A percentile compares a stretch with the other conserved stretches of the same genome.
phyloP scores from a whole-genome alignment of 2,888 invertebrate genomes.

The Anorthoa munda region DNA sequence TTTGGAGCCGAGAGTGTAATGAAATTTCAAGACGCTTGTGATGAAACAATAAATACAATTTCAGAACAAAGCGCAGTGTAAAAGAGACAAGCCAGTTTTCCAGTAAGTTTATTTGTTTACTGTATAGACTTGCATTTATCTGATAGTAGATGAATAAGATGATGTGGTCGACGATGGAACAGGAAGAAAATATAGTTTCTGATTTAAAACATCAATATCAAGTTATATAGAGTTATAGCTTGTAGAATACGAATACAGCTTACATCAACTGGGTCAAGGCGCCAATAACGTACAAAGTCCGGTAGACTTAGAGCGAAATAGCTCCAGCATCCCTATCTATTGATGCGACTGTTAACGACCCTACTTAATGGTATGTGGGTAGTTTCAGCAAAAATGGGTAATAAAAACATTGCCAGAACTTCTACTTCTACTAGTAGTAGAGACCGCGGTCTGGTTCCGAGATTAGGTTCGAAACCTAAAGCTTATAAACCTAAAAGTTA shows the following conservation, averaged over 20 bases:
- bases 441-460: neutral
- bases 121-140: no score
- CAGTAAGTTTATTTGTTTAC: neutral
- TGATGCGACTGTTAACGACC: constrained; percentile 34
- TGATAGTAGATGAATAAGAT: no score
- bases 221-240: constrained; percentile 18
- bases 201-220: neutral
- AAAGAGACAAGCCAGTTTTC: neutral
- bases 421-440: neutral
- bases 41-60: neutral
- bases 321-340: constrained; percentile 44
- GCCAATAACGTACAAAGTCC: constrained; percentile 41
- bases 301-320: constrained; percentile 33
- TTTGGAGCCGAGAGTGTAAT: neutral
- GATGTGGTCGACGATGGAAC: no score
- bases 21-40: neutral
- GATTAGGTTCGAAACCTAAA: constrained; percentile 7
- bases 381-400: constrained; percentile 40
- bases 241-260: constrained; percentile 14
- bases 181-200: neutral
- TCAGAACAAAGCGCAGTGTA: neutral
- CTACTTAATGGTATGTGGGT: constrained; percentile 35
- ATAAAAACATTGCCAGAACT: constrained; percentile 24
- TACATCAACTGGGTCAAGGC: constrained; percentile 57
- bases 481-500: neutral